Percentiles rank a stretch among this genome's conserved stretches.
Conservation (phyloP, 2,113 vertebrate species). For the Trinectes maculatus region DNA sequence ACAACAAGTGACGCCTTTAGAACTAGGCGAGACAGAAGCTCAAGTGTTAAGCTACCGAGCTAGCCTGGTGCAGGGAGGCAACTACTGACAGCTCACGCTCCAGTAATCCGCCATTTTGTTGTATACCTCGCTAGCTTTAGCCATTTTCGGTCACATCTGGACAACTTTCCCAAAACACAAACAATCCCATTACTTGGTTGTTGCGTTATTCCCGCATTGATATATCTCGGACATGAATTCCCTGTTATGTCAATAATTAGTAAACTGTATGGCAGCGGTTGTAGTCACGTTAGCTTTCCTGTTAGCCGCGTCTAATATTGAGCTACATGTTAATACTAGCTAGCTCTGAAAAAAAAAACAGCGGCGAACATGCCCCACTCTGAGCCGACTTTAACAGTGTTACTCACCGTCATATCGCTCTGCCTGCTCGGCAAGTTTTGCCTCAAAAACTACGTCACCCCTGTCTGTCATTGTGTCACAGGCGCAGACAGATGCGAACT, state of each 20-base stretch:
- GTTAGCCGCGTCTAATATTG: conserved; percentile 28
- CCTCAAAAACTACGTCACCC: conserved; percentile 95
- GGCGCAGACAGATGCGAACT: conserved; percentile 71
- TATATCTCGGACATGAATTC: not conserved
- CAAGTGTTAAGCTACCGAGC: conserved; percentile 7
- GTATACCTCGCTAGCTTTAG: conserved; percentile 66
- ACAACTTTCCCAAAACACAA: not conserved
- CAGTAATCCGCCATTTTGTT: conserved; percentile 79
- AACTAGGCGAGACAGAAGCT: not conserved
- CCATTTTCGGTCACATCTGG: conserved; percentile 4
- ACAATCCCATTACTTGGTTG: rapidly evolving
- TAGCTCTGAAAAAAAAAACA: conserved; percentile 16
- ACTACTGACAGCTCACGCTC: conserved; percentile 75
- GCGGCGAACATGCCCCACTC: conserved; percentile 48
- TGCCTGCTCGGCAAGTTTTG: conserved; percentile 97
- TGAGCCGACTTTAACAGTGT: conserved; percentile 6
- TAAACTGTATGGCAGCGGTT: not conserved
- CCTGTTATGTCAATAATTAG: not conserved
- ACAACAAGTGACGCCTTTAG: no score
- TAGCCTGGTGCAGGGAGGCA: conserved; percentile 64
- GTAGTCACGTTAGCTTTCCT: conserved; percentile 4
- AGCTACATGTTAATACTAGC: conserved; percentile 30
- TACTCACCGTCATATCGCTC: conserved; percentile 96
- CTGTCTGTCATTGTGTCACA: conserved; percentile 91
- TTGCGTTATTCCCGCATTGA: rapidly evolving